A percentile compares a stretch with the other conserved stretches of the same genome.
Evolutionary conservation across 2,113 vertebrate species (phyloP).

Genomic region (Dasyprocta punctata): DNA sequence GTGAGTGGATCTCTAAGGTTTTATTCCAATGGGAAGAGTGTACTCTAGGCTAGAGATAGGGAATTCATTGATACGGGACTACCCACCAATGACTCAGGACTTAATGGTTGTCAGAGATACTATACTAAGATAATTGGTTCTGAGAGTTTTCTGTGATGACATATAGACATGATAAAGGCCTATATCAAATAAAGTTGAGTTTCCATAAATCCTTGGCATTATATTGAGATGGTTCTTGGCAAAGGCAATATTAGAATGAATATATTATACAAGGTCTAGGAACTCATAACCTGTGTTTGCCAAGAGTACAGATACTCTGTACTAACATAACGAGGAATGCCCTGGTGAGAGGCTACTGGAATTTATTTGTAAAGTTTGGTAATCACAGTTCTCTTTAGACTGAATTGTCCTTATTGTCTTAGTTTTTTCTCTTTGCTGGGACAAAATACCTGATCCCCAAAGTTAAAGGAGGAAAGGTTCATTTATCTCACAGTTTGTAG

Average conservation of each 20-base stretch:
- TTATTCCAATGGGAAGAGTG: neutral
- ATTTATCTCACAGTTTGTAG: neutral
- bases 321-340: neutral
- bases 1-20: neutral
- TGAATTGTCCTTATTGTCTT: neutral
- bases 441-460: neutral
- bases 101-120: neutral
- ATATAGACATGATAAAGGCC: neutral
- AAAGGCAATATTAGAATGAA: neutral
- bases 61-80: neutral
- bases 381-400: neutral
- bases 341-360: neutral
- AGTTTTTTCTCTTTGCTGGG: neutral
- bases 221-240: neutral
- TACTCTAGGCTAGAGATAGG: neutral
- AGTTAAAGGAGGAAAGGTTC: neutral
- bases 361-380: neutral
- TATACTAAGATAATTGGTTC: neutral
- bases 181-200: neutral
- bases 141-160: neutral
- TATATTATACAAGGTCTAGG: neutral
- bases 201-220: slow-evolving; percentile 13
- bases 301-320: neutral
- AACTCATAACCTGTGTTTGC: neutral
- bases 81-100: neutral